These are phyloP conservation scores for Asobara japonica DNA, from an alignment of 1,140 invertebrate species.

Conservation along the genomic window DNA sequence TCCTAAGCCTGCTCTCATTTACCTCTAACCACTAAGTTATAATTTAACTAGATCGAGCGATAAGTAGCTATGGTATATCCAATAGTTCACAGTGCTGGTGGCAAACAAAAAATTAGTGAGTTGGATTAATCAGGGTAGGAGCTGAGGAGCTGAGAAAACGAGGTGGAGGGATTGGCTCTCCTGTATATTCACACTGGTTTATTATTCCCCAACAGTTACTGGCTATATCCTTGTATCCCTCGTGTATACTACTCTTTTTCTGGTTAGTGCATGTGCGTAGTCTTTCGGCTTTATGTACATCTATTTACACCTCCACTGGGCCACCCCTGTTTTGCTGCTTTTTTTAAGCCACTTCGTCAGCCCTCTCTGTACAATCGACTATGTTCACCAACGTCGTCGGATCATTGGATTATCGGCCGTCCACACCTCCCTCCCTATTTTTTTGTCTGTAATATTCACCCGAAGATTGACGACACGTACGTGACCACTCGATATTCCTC, in stretches of 20 bases:
- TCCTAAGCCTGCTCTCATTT: constrained; percentile 32
- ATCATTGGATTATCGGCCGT: constrained; percentile 25
- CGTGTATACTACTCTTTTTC: not conserved
- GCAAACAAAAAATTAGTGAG: not conserved
- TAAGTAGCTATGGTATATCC: not conserved
- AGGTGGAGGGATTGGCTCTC: constrained; percentile 9
- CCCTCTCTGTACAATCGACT: not conserved
- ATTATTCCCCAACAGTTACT: not conserved
- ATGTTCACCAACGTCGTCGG: constrained; percentile 13
- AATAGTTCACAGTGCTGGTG: not conserved
- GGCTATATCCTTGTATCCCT: not conserved
- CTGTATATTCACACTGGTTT: constrained; percentile 11
- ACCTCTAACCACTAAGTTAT: constrained; percentile 14
- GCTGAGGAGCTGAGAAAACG: constrained; percentile 13
- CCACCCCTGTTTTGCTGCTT: not conserved
- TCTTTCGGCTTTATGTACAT: constrained; percentile 44
- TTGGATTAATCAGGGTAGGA: constrained; percentile 17
- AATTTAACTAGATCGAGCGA: not conserved
- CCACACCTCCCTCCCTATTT: not conserved
- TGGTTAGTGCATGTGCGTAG: constrained; percentile 19
- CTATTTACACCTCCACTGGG: constrained; percentile 48
- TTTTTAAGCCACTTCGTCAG: not conserved
- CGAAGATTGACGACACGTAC: constrained; percentile 12
- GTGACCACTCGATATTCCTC: constrained; percentile 23
- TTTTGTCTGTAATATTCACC: not conserved